A percentile compares a stretch with the other conserved stretches of the same genome.
Conservation (phyloP, 2,113 vertebrate species). For the Maccullochella peelii region DNA sequence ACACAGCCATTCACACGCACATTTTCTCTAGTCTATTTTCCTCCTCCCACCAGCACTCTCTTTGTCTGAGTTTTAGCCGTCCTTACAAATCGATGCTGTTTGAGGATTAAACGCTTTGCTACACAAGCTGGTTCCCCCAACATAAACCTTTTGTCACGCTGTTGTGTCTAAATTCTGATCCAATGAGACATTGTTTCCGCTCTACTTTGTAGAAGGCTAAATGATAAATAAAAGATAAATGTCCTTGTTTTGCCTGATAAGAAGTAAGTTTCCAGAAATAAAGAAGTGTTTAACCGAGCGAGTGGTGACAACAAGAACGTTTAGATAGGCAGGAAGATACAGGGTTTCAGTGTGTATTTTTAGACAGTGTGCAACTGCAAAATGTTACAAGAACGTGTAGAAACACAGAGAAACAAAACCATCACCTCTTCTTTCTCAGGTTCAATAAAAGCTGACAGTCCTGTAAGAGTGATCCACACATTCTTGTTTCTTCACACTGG, state of each 20-base stretch:
- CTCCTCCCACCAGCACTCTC: constrained; percentile 57
- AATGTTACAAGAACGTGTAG: background rate
- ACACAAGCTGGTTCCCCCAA: constrained; percentile 50
- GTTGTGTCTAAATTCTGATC: constrained; percentile 67
- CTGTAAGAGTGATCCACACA: constrained; percentile 15
- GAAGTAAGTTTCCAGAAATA: constrained; percentile 29
- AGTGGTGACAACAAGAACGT: constrained; percentile 17
- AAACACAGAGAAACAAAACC: constrained; percentile 13
- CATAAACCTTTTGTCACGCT: constrained; percentile 70
- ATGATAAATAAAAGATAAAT: too few species aligned
- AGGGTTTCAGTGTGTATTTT: constrained; percentile 51
- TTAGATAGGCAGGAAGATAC: constrained; percentile 21
- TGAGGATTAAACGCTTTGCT: constrained; percentile 77
- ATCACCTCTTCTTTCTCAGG: constrained; percentile 17
- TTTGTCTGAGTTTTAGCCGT: constrained; percentile 68
- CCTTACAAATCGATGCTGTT: constrained; percentile 68
- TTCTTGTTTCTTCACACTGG: constrained; percentile 38
- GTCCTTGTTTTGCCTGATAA: constrained; percentile 56
- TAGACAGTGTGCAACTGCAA: constrained; percentile 43
- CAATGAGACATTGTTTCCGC: constrained; percentile 51
- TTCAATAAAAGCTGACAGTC: constrained; percentile 45
- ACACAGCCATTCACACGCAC: background rate
- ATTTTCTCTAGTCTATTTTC: constrained; percentile 53
- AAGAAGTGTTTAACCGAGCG: constrained; percentile 18
- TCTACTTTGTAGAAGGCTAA: constrained; percentile 41